A percentile compares a stretch with the other conserved stretches of the same genome.
Conservation (phyloP, 2,888 invertebrate species). For the Drosophila parthenogenetica region DNA sequence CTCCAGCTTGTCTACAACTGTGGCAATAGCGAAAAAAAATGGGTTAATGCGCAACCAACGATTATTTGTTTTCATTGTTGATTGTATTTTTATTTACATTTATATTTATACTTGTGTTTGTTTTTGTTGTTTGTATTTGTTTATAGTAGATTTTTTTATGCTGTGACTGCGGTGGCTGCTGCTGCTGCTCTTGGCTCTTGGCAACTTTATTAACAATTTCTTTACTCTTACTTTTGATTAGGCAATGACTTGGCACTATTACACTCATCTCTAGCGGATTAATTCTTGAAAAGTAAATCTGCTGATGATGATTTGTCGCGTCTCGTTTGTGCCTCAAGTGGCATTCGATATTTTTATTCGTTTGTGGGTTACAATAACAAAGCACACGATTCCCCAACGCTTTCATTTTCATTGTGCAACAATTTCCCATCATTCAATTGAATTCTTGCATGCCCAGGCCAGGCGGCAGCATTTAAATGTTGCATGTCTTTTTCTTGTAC, state of each 20-base stretch:
- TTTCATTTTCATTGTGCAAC: slow-evolving; percentile 76
- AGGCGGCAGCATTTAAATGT: slow-evolving; percentile 20
- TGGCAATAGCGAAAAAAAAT: slow-evolving; percentile 58
- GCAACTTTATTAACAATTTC: slow-evolving; percentile 58
- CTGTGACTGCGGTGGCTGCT: slow-evolving; percentile 1
- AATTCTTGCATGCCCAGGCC: slow-evolving; percentile 65
- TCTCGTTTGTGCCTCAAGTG: slow-evolving; percentile 33
- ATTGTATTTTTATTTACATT: slow-evolving; percentile 59
- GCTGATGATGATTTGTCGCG: slow-evolving; percentile 75
- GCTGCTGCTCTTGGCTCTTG: slow-evolving; percentile 28
- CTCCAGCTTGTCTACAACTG: slow-evolving; percentile 12
- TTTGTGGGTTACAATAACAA: slow-evolving; percentile 70
- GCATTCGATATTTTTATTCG: slow-evolving; percentile 10
- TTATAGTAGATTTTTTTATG: slow-evolving; percentile 23
- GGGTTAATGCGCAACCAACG: slow-evolving; percentile 79
- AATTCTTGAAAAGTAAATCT: slow-evolving; percentile 80
- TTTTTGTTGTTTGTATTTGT: slow-evolving; percentile 12
- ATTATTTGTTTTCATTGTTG: slow-evolving; percentile 76
- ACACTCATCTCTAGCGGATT: slow-evolving; percentile 52
- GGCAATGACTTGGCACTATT: slow-evolving; percentile 66
- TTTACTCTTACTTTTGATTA: slow-evolving; percentile 81
- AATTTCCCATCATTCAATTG: slow-evolving; percentile 44
- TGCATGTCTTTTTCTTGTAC: slow-evolving; percentile 22
- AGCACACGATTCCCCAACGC: slow-evolving; percentile 60
- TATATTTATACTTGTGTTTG: slow-evolving; percentile 22